Base-by-base conservation (phyloP, 2,888 invertebrate genomes). In the Cetonia aurata region DNA sequence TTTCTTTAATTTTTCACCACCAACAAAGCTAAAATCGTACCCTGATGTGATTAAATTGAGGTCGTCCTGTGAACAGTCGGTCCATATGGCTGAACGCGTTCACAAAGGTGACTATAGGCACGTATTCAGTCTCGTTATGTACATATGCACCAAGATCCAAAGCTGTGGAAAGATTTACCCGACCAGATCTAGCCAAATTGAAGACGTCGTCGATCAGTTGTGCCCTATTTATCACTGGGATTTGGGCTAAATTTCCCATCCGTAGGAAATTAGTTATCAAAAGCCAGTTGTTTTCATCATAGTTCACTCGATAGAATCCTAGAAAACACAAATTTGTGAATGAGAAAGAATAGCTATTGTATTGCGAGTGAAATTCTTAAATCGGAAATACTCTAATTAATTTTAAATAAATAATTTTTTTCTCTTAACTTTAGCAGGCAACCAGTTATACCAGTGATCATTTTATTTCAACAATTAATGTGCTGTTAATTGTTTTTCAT, bases 181-280 rank as follows among this genome's bases (percentile, higher is more conserved):
- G 71, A 4, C 81, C 82, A 13, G 83, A 81, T 60, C 83, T 76
- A 9, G 85, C 85, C 19, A 83, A 74, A 67, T 80, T 79, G 55
- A 81, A 76, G 6, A 85, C 82, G 79, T 89, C 89, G 75, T 88
- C 87, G 31, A 89, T 79, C 12, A 89, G 79, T 75, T 88, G 87
- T 0, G 87, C 87, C 70, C 88, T 79, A 75, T 87, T 87, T 13
- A 85, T 79, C 0, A 82, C 78, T 55, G 85, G 80, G 68, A 88
- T 86, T 17, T 72, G 71, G 8, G 57, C 13, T 12, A 73, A 72
- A 10, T 71, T 68, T 25, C 67, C 48, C 10, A 46, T 70, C 52
- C 71, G 37, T 42, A 77, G 70, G 48, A 75, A 69, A 17, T 70
- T 71, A 15, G 68, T 69, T 52, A 79, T 72, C 15, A 75, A 10